Conservation (phyloP, 1,140 invertebrate species). For the Drosophila simulans region DNA sequence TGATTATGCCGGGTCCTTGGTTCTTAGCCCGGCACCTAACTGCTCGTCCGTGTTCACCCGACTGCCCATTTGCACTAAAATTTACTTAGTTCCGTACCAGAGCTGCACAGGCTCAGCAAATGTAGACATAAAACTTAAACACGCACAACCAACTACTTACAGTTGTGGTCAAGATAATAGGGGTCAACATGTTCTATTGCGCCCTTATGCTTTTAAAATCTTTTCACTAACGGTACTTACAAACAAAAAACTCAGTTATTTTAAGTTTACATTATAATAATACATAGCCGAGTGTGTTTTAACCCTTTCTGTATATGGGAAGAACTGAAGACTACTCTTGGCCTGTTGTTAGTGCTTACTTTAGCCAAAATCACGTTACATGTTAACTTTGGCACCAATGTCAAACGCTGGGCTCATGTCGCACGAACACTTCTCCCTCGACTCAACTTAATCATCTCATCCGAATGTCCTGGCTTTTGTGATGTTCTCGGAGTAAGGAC, state of each 20-base stretch:
- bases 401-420: conserved; percentile 73
- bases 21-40: conserved; percentile 57
- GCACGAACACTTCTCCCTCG: conserved; percentile 49
- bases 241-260: no score
- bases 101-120: conserved; percentile 67
- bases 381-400: conserved; percentile 75
- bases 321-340: no score
- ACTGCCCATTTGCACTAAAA: conserved; percentile 74
- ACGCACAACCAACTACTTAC: conserved; percentile 40
- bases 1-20: conserved; percentile 65
- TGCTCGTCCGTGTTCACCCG: conserved; percentile 49
- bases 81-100: conserved; percentile 79
- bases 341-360: conserved; percentile 5
- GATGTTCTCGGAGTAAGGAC: conserved; percentile 24
- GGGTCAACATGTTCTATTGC: no score
- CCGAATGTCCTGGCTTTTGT: conserved; percentile 19
- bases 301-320: no score
- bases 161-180: background rate
- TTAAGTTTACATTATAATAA: no score
- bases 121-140: conserved; percentile 79
- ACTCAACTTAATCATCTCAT: background rate
- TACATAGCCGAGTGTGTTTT: no score
- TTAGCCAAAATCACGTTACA: conserved; percentile 41
- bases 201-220: no score
- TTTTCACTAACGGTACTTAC: no score